Conservation (phyloP, 2,113 vertebrate species). For the Istiophorus platypterus region DNA sequence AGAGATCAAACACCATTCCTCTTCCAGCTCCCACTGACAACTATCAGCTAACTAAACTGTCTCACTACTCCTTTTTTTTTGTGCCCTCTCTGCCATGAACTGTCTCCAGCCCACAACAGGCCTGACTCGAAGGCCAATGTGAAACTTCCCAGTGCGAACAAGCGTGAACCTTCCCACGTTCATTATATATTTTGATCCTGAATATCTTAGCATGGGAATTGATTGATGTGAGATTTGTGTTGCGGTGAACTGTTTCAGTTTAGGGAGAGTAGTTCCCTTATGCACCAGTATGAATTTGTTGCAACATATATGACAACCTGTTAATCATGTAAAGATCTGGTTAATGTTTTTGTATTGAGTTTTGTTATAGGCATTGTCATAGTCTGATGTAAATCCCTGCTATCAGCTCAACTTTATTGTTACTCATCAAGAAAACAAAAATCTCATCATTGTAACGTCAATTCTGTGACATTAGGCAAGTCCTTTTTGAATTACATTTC, state of each 20-base stretch:
- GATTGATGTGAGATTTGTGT: slow-evolving; percentile 15
- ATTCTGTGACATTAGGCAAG: slow-evolving; percentile 24
- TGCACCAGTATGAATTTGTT: not conserved
- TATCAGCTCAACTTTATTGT: slow-evolving; percentile 6
- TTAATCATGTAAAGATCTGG: not conserved
- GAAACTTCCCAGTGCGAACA: slow-evolving; percentile 39
- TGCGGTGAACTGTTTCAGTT: slow-evolving; percentile 1
- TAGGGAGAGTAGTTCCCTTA: not conserved
- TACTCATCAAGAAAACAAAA: slow-evolving; percentile 47
- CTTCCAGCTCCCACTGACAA: slow-evolving; percentile 58
- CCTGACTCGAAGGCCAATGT: slow-evolving; percentile 37
- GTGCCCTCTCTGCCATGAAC: slow-evolving; percentile 36
- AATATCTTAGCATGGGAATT: slow-evolving; percentile 33
- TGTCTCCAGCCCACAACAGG: slow-evolving; percentile 24
- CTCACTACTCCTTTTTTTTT: slow-evolving; percentile 52
- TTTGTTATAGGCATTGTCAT: not conserved
- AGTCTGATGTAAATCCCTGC: slow-evolving; percentile 18
- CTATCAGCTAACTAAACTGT: slow-evolving; percentile 61
- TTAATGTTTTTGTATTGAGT: not conserved
- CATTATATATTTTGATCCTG: slow-evolving; percentile 30
- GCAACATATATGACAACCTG: not conserved
- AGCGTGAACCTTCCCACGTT: slow-evolving; percentile 47
- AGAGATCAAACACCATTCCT: slow-evolving; percentile 71
- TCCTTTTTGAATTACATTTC: slow-evolving; percentile 35
- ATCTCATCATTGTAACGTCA: slow-evolving; percentile 26